phyloP scores from a whole-genome alignment of 2,797 vertebrate genomes.

The Pteropus rufus region DNA sequence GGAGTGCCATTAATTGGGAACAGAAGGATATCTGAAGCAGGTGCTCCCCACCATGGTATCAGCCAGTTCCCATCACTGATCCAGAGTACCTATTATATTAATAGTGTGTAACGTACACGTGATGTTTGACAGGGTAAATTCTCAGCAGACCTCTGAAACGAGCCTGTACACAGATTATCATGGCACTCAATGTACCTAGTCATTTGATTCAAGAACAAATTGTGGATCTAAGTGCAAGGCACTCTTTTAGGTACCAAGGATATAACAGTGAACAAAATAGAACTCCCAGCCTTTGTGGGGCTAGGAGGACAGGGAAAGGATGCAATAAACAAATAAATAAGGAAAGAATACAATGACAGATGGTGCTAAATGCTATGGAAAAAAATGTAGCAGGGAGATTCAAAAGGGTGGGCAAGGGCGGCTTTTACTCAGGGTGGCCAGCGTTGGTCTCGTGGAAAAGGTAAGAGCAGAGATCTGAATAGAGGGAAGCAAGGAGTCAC shows the following conservation, averaged over 20 bases:
- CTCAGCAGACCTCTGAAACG: not conserved
- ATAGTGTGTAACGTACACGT: not conserved
- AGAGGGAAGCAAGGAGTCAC: not conserved
- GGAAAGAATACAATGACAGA: not conserved
- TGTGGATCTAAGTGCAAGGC: not conserved
- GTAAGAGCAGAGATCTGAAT: not conserved
- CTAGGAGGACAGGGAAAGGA: not conserved
- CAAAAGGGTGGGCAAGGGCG: not conserved
- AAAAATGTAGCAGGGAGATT: constrained; percentile 30
- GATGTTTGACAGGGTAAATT: not conserved
- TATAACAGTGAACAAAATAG: not conserved
- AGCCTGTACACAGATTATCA: not conserved
- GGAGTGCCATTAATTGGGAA: not conserved
- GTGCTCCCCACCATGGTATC: not conserved
- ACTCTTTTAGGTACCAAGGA: not conserved
- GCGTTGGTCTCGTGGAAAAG: not conserved
- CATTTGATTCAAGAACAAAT: constrained; percentile 3
- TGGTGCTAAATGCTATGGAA: not conserved
- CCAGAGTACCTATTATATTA: not conserved
- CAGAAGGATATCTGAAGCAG: not conserved
- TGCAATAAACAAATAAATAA: not conserved
- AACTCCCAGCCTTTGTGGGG: not conserved
- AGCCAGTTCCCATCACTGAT: not conserved
- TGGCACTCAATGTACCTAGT: not conserved
- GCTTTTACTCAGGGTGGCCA: not conserved